Evolutionary conservation across 2,113 vertebrate genomes (phyloP), one percentile per base, ranked within the genome.

Genomic region (Rhinolophus ferrumequinum): DNA sequence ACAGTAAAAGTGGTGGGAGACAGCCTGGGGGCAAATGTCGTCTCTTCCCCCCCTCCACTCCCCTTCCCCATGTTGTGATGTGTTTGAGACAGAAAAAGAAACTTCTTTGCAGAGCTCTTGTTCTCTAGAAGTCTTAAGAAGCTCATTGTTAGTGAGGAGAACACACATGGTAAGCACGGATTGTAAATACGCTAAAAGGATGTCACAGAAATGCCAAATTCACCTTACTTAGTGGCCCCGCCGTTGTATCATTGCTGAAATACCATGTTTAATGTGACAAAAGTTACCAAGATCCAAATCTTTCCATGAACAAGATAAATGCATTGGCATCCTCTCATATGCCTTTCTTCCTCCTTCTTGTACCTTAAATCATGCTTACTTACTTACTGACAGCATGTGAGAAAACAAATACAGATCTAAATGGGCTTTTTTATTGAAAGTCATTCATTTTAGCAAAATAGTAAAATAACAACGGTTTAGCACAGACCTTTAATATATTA

Each of bases 131-230:
- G 50, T 85, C 54, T 82, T 67, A 60, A 7, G n/a, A 79, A 52
- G 66, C 83, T 60, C 67, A 72, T 24, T 73, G 21, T 92, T 35
- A 93, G 11, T 58, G 93, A 82, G 28, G 86, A 90, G 66, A n/a
- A 84, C 26, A 44, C 5, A 28, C 22, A 62, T 30, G 50, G 35
- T 28, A 54, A 85, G 54, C 72, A 47, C 1, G 2, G 58, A 56
- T 85, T 66, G 2, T 81, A 81, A 60, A 81, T 41, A 56, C 1
- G 14, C 64, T 73, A 66, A 69, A 88, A 76, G 12, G 9, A 54
- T 79, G 41, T 21, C 24, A 15, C 60, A 38, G 77, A 60, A 93
- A 75, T 33, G 2, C 47, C 5, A 77, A 15, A 6, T 69, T 79
- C 60, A 50, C 4, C 13, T 70, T 84, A 52, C 69, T 90, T 50